phyloP scores from a whole-genome alignment of 2,888 invertebrate species.

The Biston stratarius region DNA sequence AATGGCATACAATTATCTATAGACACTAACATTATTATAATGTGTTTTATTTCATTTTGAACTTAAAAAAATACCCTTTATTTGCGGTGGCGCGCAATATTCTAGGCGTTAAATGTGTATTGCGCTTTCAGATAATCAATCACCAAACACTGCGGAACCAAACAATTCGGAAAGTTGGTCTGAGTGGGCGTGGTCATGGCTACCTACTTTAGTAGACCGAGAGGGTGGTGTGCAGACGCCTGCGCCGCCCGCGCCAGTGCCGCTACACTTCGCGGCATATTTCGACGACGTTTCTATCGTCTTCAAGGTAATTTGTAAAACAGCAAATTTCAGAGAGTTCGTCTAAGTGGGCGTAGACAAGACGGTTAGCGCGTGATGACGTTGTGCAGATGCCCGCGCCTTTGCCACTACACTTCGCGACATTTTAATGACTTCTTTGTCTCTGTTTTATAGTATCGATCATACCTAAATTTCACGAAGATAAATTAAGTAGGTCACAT shows the following conservation, averaged over 20 bases:
- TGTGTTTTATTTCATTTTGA: no score
- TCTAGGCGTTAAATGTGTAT: neutral
- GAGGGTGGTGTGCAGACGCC: slow-evolving; percentile 61
- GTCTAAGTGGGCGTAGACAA: neutral
- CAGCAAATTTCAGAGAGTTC: neutral
- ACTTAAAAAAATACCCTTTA: no score
- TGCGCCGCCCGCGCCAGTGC: slow-evolving; percentile 58
- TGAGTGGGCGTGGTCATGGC: slow-evolving; percentile 82
- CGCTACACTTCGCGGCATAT: slow-evolving; percentile 63
- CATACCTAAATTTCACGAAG: no score
- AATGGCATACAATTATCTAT: no score
- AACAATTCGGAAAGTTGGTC: slow-evolving; percentile 69
- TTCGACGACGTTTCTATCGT: slow-evolving; percentile 67
- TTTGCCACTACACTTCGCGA: no score
- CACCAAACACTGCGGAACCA: slow-evolving; percentile 60
- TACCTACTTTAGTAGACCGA: slow-evolving; percentile 68
- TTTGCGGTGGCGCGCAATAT: neutral
- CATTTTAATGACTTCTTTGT: no score
- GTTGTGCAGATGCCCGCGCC: no score
- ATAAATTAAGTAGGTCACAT: no score
- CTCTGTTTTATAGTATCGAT: no score
- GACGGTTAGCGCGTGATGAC: no score
- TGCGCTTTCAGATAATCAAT: slow-evolving; percentile 44
- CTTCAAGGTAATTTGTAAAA: slow-evolving; percentile 62
- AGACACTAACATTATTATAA: no score